Evolutionary conservation across 2,797 vertebrate genomes (phyloP).

Genomic region (Pampus argenteus): DNA sequence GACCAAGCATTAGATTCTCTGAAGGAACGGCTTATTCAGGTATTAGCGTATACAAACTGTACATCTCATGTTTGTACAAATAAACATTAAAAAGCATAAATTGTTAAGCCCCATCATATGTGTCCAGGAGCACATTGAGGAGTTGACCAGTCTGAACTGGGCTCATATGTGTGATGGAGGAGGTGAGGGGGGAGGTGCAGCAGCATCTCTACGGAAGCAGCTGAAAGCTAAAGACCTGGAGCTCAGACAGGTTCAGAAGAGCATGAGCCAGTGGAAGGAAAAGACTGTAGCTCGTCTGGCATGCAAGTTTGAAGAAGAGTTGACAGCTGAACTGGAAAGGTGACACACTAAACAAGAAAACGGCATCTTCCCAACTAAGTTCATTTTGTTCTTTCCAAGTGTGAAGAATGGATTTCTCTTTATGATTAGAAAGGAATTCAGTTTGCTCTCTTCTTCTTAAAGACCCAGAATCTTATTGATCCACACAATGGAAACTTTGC

Average conservation of each 20-base stretch:
- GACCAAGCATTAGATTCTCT: constrained; percentile 71
- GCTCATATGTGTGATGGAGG: constrained; percentile 53
- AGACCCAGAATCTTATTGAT: neutral
- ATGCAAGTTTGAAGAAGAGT: constrained; percentile 80
- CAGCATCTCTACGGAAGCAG: constrained; percentile 74
- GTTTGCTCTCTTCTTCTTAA: neutral
- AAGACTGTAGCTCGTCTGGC: constrained; percentile 78
- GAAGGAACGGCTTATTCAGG: constrained; percentile 79
- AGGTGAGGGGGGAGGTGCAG: constrained; percentile 47
- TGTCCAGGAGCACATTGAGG: constrained; percentile 85
- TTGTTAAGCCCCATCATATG: neutral
- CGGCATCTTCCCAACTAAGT: neutral
- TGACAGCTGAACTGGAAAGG: constrained; percentile 83
- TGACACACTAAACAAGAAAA: constrained; percentile 36
- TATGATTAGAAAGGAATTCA: neutral
- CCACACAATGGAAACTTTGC: neutral
- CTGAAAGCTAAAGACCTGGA: constrained; percentile 81
- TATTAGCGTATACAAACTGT: constrained; percentile 20
- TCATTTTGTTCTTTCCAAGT: neutral
- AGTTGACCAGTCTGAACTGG: constrained; percentile 79
- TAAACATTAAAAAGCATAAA: neutral
- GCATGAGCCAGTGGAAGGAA: constrained; percentile 82
- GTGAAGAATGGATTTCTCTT: neutral
- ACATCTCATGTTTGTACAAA: neutral
- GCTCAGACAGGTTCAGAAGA: constrained; percentile 79